phyloP scores from a whole-genome alignment of 2,888 invertebrate genomes.

The Dicyrtoma fusca region DNA sequence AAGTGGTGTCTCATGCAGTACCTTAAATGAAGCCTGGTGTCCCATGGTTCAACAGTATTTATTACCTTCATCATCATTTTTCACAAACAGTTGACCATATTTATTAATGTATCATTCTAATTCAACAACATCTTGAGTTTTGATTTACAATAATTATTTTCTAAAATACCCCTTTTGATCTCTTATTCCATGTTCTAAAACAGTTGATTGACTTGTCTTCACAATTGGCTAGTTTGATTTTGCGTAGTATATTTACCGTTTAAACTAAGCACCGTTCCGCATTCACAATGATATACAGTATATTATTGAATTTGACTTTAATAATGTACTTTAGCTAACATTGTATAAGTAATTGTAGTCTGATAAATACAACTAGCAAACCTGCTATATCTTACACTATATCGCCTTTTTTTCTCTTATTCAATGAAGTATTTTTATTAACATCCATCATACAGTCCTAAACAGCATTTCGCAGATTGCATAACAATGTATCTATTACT shows the following conservation, averaged over 20 bases:
- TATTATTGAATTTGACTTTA: neutral
- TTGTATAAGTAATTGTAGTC: too few relatives aligned
- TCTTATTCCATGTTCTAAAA: slow-evolving; percentile 1
- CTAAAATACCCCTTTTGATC: slow-evolving; percentile 1
- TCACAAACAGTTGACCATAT: neutral
- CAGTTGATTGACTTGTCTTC: slow-evolving; percentile 21
- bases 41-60: too few relatives aligned
- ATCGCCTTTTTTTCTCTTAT: neutral
- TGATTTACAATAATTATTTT: neutral
- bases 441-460: too few relatives aligned
- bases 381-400: too few relatives aligned
- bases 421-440: neutral
- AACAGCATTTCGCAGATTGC: too few relatives aligned
- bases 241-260: neutral
- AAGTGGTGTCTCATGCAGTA: too few relatives aligned
- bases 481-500: too few relatives aligned
- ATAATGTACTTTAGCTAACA: too few relatives aligned
- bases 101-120: neutral
- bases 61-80: too few relatives aligned
- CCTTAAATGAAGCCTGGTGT: too few relatives aligned
- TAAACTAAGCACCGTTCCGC: slow-evolving; percentile 2
- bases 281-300: neutral
- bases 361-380: too few relatives aligned
- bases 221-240: slow-evolving; percentile 17
- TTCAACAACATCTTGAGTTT: neutral